Percentiles rank a stretch among this genome's conserved stretches.
Conservation (phyloP, 2,113 vertebrate species). For the Hypomesus transpacificus region DNA sequence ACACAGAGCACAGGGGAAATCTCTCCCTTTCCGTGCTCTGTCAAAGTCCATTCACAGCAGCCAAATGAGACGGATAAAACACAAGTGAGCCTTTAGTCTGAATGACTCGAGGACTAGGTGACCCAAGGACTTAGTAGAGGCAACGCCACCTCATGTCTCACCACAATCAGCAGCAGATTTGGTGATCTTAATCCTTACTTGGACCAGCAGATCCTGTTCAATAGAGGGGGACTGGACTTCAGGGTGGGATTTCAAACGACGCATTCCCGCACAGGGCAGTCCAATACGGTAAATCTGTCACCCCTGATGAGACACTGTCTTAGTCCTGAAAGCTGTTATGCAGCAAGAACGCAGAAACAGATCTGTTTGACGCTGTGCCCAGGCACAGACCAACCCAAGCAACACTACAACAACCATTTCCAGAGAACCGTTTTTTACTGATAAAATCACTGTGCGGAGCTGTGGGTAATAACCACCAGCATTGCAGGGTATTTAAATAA, state of each 20-base stretch:
- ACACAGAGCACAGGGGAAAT: slow-evolving; percentile 55
- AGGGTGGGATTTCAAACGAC: not conserved
- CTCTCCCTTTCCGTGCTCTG: slow-evolving; percentile 29
- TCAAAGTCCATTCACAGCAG: too few species aligned
- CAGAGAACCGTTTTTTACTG: not conserved
- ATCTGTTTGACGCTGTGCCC: too few species aligned
- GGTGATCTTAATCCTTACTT: slow-evolving; percentile 1
- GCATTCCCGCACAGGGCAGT: too few species aligned
- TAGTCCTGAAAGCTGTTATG: too few species aligned
- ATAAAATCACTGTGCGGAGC: not conserved
- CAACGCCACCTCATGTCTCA: slow-evolving; percentile 11
- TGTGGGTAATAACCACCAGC: not conserved
- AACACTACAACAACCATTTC: not conserved
- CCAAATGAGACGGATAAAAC: too few species aligned
- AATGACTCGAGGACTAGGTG: too few species aligned
- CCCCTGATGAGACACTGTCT: too few species aligned
- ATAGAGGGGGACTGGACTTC: slow-evolving; percentile 1
- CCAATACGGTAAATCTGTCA: too few species aligned
- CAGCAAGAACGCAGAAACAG: not conserved
- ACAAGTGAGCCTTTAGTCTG: too few species aligned
- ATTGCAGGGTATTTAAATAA: slow-evolving; percentile 14
- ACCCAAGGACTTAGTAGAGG: slow-evolving; percentile 2
- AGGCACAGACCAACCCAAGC: not conserved
- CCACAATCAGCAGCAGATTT: slow-evolving; percentile 24
- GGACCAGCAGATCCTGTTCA: slow-evolving; percentile 10